Evolutionary conservation across 2,113 vertebrate species (phyloP), one percentile per base, ranked within the genome.

Genomic region (Micronycteris hirsuta): DNA sequence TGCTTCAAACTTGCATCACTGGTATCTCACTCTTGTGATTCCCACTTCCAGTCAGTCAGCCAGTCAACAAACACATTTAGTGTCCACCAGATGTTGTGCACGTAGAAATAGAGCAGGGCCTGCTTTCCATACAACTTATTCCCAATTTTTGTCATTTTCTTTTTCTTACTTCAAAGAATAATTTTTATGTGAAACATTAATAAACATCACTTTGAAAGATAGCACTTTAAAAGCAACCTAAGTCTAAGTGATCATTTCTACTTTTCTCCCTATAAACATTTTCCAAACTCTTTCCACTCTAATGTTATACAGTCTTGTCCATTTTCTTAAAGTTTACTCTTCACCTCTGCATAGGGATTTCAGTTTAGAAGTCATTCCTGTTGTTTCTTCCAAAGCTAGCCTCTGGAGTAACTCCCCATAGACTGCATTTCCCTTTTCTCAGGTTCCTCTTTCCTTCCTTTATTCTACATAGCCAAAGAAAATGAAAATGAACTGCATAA

Each of bases 161-260:
- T 52, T 89, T 94, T 38, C 73, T 52, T 63, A 38, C 31, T 58
- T 90, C 45, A 49, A n/a, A 67, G 9, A 52, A 24, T 70, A 92
- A 47, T 26, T 61, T 54, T 70, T 54, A 61, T 87, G 41, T 41
- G 4, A 84, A 91, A 73, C 28, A 91, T 52, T 89, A 82, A 56
- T 82, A 82, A 92, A 16, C 13, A 58, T 81, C 77, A 58, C 47
- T 82, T 68, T 92, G 73, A 41, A 89, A 95, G 80, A n/a, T 31
- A 71, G 22, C 26, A 43, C 26, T 63, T 94, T n/a, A 41, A 96
- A 91, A 89, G 56, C 58, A 95, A 90, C 33, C 65, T 76, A 54
- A 41, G 28, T 68, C 36, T 84, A 84, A 87, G 61, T 82, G 24
- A 78, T 86, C 58, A 41, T 77, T 33, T 38, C 14, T 83, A 67